Percentiles rank a stretch among this genome's conserved stretches.
Evolutionary conservation across 2,888 invertebrate genomes (phyloP).

Genomic region (Nephrotoma guestfalica): DNA sequence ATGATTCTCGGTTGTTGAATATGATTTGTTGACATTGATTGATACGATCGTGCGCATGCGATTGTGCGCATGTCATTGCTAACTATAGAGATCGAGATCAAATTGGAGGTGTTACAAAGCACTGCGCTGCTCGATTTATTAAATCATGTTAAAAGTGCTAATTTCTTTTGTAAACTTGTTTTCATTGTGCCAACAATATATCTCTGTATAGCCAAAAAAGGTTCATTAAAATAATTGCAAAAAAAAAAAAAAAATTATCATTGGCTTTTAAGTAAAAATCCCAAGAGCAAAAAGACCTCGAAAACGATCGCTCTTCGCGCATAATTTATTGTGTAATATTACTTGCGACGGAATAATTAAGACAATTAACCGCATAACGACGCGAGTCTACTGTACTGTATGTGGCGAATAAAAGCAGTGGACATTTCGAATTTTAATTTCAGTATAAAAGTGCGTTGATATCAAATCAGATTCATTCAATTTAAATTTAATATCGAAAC

Average conservation of each 20-base stretch:
- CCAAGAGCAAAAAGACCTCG: background rate
- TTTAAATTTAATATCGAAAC: background rate
- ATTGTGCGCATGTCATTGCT: background rate
- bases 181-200: background rate
- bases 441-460: background rate
- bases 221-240: background rate
- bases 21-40: background rate
- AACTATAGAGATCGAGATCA: background rate
- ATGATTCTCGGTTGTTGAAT: background rate
- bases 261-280: background rate
- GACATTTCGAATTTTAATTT: background rate
- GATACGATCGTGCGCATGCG: background rate
- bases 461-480: background rate
- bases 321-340: background rate
- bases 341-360: background rate
- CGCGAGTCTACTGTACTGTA: no score
- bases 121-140: no score
- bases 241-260: background rate
- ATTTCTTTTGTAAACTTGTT: background rate
- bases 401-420: background rate
- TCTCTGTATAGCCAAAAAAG: background rate
- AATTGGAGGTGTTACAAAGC: no score
- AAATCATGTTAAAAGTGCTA: background rate
- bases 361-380: background rate
- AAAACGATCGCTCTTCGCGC: background rate